Conservation (phyloP, 2,797 vertebrate genomes). For the Leucoraja ocellata region DNA sequence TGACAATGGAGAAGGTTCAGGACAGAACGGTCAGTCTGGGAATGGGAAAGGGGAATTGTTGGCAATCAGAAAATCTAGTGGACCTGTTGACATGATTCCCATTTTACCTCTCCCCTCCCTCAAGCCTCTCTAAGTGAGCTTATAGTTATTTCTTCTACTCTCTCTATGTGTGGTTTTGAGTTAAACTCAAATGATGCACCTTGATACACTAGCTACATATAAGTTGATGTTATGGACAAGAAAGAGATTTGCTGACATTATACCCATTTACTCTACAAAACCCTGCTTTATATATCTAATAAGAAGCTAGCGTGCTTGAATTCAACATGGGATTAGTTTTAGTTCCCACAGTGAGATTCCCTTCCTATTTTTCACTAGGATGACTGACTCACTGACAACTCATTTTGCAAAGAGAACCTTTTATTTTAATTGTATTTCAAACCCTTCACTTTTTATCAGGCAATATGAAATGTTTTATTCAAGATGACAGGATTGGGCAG, state of each 20-base stretch:
- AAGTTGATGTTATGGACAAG: neutral
- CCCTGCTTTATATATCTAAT: neutral
- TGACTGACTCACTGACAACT: neutral
- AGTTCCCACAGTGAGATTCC: neutral
- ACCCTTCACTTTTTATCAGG: conserved; percentile 16
- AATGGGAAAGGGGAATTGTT: too few relatives aligned
- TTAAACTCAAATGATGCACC: neutral
- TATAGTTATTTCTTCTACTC: neutral
- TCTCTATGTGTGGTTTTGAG: neutral
- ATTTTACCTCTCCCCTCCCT: neutral
- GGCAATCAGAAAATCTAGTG: too few relatives aligned
- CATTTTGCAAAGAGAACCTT: conserved; percentile 17
- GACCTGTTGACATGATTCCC: too few relatives aligned
- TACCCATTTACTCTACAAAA: neutral
- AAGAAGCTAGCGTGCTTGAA: neutral
- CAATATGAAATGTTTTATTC: conserved; percentile 36
- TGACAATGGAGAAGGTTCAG: too few relatives aligned
- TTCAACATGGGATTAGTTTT: conserved; percentile 15
- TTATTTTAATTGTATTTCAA: conserved; percentile 33
- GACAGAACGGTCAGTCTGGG: too few relatives aligned
- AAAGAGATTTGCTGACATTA: neutral
- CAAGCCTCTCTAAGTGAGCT: neutral
- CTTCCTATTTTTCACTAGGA: neutral
- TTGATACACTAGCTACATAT: neutral
- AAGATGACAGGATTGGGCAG: conserved; percentile 2